A percentile compares a stretch with the other conserved stretches of the same genome.
Conservation (phyloP, 2,113 vertebrate genomes). For the Rhinogobius similis region DNA sequence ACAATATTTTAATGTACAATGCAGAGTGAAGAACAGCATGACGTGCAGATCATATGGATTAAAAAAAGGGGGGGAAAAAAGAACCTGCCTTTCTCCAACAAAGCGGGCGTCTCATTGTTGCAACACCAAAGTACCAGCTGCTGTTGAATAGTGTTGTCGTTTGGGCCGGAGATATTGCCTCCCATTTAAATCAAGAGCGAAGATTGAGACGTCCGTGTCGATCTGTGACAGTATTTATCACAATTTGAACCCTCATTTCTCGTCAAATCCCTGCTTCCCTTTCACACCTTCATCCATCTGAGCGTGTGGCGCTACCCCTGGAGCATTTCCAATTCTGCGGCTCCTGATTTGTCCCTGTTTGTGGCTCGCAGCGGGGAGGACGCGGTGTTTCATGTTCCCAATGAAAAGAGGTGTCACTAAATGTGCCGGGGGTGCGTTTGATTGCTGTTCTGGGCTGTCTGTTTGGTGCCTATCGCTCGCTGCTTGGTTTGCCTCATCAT, state of each 20-base stretch:
- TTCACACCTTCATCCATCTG: slow-evolving; percentile 45
- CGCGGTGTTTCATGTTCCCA: slow-evolving; percentile 53
- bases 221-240: slow-evolving; percentile 58
- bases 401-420: slow-evolving; percentile 62
- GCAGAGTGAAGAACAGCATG: too few relatives aligned
- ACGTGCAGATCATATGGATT: too few relatives aligned
- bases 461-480: slow-evolving; percentile 64
- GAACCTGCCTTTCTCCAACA: neutral
- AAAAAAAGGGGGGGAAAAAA: too few relatives aligned
- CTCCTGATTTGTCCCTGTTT: slow-evolving; percentile 35
- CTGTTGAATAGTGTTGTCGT: neutral
- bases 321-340: slow-evolving; percentile 36
- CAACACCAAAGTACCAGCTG: neutral
- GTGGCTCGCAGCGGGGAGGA: slow-evolving; percentile 29
- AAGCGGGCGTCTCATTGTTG: neutral
- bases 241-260: slow-evolving; percentile 34
- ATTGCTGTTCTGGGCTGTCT: slow-evolving; percentile 62
- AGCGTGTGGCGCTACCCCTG: slow-evolving; percentile 18
- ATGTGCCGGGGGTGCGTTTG: slow-evolving; percentile 49
- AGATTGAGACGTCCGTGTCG: slow-evolving; percentile 57
- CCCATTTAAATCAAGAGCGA: neutral
- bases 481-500: slow-evolving; percentile 63
- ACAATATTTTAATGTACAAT: too few relatives aligned
- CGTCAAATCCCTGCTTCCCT: slow-evolving; percentile 46
- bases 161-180: neutral